Conservation (phyloP, 92 coral and sea anemone species). For the Zoanthus sociatus region DNA sequence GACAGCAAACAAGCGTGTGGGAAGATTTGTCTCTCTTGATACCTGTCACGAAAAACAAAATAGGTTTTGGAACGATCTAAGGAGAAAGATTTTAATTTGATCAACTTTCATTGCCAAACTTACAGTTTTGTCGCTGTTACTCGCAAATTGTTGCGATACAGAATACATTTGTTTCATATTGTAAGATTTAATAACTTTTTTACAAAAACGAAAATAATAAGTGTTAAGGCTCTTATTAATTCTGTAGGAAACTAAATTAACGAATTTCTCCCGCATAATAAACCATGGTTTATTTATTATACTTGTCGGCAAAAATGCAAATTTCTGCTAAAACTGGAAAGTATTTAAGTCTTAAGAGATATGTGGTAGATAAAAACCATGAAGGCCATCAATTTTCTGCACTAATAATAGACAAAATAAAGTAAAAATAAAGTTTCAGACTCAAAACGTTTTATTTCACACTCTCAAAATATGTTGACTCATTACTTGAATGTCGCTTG, state of each 20-base stretch:
- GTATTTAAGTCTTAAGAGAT: constrained; percentile 27
- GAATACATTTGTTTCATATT: neutral
- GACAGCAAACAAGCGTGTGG: constrained; percentile 6
- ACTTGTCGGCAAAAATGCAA: constrained; percentile 31
- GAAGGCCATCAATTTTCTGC: neutral
- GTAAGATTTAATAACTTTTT: neutral
- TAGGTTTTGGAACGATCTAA: neutral
- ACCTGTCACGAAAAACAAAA: constrained; percentile 8
- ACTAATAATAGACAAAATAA: constrained; percentile 1
- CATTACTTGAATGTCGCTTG: too few species aligned
- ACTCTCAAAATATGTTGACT: too few species aligned
- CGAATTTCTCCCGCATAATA: constrained; percentile 18
- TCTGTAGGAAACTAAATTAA: neutral
- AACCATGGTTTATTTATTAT: constrained; percentile 23
- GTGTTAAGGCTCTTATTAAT: constrained; percentile 12
- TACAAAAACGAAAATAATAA: neutral
- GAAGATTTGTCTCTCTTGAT: constrained; percentile 34
- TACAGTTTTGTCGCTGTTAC: neutral
- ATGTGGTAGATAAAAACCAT: constrained; percentile 35
- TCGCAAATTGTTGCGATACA: neutral
- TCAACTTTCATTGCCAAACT: neutral
- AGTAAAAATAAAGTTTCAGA: neutral
- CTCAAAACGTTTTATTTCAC: too few species aligned
- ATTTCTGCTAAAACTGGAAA: constrained; percentile 17
- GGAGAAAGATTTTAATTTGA: neutral